Conservation (phyloP, 2,797 vertebrate species). For the Tragopan temminckii region DNA sequence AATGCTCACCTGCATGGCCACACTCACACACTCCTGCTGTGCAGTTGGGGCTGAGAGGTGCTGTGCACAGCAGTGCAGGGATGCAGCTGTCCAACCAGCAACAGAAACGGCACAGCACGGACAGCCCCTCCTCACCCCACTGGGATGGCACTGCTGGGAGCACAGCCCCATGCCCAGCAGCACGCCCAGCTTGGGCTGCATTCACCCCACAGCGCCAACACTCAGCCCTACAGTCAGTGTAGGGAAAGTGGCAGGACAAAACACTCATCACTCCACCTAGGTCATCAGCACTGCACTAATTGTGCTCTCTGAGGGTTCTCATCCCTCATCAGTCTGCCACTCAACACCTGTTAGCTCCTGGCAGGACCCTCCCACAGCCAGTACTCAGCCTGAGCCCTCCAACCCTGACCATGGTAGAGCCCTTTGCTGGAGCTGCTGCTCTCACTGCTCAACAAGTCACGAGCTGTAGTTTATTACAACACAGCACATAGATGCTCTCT, state of each 20-base stretch:
- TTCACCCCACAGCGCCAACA: not conserved
- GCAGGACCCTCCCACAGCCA: not conserved
- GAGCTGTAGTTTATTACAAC: slow-evolving; percentile 33
- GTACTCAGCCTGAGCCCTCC: not conserved
- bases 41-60: not conserved
- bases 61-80: fast-evolving
- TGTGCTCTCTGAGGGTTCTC: not conserved
- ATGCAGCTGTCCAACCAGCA: fast-evolving
- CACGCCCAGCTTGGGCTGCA: not conserved
- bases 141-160: not conserved
- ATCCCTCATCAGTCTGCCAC: not conserved
- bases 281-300: not conserved
- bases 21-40: fast-evolving
- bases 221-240: fast-evolving
- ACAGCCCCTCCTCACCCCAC: not conserved
- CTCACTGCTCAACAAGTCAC: not conserved
- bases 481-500: slow-evolving; percentile 13
- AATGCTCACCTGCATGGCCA: fast-evolving
- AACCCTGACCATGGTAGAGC: not conserved
- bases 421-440: not conserved
- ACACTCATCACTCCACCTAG: not conserved
- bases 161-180: not conserved
- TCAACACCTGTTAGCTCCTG: not conserved
- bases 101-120: not conserved
- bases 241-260: not conserved